These are phyloP conservation scores for Oxycera nigricornis DNA, from an alignment of 2,888 invertebrate species.

Conservation along the genomic window DNA sequence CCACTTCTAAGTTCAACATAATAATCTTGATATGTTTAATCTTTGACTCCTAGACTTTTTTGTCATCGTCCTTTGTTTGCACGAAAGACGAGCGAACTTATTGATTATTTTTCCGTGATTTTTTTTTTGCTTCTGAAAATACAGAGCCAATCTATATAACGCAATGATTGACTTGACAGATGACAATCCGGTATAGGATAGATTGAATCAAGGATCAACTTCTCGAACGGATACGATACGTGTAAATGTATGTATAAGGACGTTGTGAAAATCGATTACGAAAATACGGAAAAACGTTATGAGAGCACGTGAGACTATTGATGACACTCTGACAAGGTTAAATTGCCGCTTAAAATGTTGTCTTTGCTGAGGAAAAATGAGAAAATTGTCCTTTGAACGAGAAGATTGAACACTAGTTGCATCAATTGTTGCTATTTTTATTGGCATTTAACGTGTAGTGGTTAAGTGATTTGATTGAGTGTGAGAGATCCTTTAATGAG, in stretches of 20 bases:
- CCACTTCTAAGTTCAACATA: not conserved
- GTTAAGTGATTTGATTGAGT: no score
- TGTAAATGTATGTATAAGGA: not conserved
- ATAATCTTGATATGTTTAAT: no score
- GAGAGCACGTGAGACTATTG: not conserved
- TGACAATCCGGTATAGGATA: constrained; percentile 1
- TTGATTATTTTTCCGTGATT: not conserved
- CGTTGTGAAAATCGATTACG: not conserved
- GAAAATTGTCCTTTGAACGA: no score
- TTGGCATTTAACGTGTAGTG: no score
- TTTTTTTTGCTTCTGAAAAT: not conserved
- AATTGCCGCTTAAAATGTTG: not conserved
- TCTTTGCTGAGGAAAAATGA: no score
- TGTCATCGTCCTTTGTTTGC: not conserved
- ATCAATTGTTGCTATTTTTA: no score
- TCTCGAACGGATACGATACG: not conserved
- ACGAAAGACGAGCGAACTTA: not conserved
- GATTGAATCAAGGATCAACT: not conserved
- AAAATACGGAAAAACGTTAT: not conserved
- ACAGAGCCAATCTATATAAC: not conserved
- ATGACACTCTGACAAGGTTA: not conserved
- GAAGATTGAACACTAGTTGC: no score
- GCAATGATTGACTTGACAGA: not conserved
- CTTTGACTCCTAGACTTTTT: not conserved
- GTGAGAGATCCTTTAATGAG: no score